Percentiles rank a stretch among this genome's conserved stretches.
These are phyloP conservation scores for Hemicrepidius hirtus DNA, from an alignment of 2,888 invertebrate species.

Conservation along the genomic window DNA sequence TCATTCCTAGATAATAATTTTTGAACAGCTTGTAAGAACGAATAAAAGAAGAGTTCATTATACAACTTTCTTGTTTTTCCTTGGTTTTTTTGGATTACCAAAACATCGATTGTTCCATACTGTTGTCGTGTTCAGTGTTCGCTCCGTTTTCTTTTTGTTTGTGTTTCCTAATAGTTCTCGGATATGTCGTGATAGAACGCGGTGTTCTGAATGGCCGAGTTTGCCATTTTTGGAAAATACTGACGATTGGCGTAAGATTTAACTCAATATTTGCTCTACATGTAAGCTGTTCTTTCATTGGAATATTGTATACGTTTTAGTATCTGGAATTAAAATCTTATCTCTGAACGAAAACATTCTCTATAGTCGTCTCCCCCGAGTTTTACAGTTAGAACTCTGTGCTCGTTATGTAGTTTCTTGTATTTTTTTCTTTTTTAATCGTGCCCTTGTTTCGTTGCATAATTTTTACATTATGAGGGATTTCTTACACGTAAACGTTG, in stretches of 20 bases:
- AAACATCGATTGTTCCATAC: no score
- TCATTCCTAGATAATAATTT: conserved; percentile 31
- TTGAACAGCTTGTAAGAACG: background rate
- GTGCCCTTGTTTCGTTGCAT: conserved; percentile 38
- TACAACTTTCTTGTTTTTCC: no score
- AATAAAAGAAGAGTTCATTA: background rate
- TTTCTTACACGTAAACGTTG: conserved; percentile 39
- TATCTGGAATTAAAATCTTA: conserved; percentile 49
- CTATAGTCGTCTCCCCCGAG: conserved; percentile 5
- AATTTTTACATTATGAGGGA: conserved; percentile 44
- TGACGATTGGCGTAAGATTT: no score
- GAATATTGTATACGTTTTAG: conserved; percentile 15
- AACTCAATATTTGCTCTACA: no score
- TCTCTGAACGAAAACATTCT: conserved; percentile 15
- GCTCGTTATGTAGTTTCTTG: conserved; percentile 26
- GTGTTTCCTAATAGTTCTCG: no score
- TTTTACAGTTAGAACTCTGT: conserved; percentile 14
- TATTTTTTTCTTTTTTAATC: conserved; percentile 37
- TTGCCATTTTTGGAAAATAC: no score
- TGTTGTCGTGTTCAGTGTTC: no score
- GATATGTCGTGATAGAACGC: no score
- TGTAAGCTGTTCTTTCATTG: background rate
- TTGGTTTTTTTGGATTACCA: no score
- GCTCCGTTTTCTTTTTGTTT: no score
- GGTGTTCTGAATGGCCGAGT: no score